Conservation (phyloP, 2,888 invertebrate genomes). For the Uloborus plumipes region DNA sequence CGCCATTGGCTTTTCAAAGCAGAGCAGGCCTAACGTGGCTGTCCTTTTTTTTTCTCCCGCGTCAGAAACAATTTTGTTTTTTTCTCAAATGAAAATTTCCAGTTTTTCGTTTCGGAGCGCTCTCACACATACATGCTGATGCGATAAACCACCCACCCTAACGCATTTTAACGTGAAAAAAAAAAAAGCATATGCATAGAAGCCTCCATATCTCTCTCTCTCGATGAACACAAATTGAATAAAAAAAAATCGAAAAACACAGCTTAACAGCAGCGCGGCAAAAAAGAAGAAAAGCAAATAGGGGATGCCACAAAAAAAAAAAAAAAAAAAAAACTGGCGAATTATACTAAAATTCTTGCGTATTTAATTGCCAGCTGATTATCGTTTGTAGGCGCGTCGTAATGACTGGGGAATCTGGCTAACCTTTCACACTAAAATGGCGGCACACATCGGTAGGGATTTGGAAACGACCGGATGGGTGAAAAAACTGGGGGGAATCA, state of each 20-base stretch:
- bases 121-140: not conserved
- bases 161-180: slow-evolving; percentile 4
- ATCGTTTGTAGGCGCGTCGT: slow-evolving; percentile 32
- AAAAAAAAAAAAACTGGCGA: slow-evolving; percentile 15
- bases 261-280: not conserved
- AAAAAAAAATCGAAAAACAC: slow-evolving; percentile 46
- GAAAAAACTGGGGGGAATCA: slow-evolving; percentile 42
- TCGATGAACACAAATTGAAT: slow-evolving; percentile 56
- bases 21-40: not conserved
- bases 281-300: slow-evolving; percentile 13
- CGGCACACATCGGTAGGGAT: slow-evolving; percentile 1
- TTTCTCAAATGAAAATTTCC: slow-evolving; percentile 28
- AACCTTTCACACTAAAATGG: slow-evolving; percentile 43
- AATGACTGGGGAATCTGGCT: slow-evolving; percentile 51
- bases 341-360: slow-evolving; percentile 53
- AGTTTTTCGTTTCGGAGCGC: slow-evolving; percentile 11
- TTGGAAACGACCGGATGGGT: slow-evolving; percentile 46
- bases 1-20: slow-evolving; percentile 31
- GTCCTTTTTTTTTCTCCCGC: not conserved
- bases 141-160: not conserved
- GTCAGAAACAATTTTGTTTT: slow-evolving; percentile 10
- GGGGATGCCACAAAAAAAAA: slow-evolving; percentile 1
- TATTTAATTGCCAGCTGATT: slow-evolving; percentile 64
- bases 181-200: slow-evolving; percentile 10
- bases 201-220: slow-evolving; percentile 21